Evolutionary conservation across 2,888 invertebrate species (phyloP).

Genomic region (Cyaniris semiargus): DNA sequence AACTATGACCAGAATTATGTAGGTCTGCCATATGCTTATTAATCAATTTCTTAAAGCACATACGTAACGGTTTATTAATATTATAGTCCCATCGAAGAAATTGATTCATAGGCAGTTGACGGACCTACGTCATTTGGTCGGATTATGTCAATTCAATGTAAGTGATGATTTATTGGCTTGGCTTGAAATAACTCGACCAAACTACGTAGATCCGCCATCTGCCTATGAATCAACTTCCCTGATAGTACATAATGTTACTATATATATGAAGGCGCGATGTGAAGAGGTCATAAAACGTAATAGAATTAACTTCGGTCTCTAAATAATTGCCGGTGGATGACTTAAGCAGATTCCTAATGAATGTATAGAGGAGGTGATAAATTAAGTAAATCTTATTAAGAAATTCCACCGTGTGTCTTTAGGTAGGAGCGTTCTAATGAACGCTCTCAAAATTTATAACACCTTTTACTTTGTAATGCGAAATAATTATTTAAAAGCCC

Average conservation of each 20-base stretch:
- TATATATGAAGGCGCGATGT: neutral
- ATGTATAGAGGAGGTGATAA: conserved; percentile 58
- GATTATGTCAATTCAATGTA: too few species aligned
- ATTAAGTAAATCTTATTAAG: conserved; percentile 78
- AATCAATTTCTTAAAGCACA: too few species aligned
- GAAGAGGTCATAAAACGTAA: conserved; percentile 9
- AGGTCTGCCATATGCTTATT: too few species aligned
- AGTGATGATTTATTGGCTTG: too few species aligned
- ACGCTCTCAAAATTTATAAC: conserved; percentile 77
- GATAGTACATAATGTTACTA: neutral
- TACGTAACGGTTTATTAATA: too few species aligned
- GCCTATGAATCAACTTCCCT: too few species aligned
- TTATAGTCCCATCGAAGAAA: too few species aligned
- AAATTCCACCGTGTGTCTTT: conserved; percentile 76
- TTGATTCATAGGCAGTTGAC: too few species aligned
- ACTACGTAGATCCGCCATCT: too few species aligned
- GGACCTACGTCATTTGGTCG: too few species aligned
- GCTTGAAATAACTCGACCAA: too few species aligned
- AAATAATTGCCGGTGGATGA: conserved; percentile 13
- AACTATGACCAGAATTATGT: too few species aligned
- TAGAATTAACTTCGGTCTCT: neutral
- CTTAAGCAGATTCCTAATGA: conserved; percentile 35
- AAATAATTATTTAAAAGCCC: conserved; percentile 30
- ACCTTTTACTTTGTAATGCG: conserved; percentile 61
- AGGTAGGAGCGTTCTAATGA: conserved; percentile 69